A percentile compares a stretch with the other conserved stretches of the same genome.
phyloP scores from a whole-genome alignment of 1,140 invertebrate genomes.

The Sycophila sp. region DNA sequence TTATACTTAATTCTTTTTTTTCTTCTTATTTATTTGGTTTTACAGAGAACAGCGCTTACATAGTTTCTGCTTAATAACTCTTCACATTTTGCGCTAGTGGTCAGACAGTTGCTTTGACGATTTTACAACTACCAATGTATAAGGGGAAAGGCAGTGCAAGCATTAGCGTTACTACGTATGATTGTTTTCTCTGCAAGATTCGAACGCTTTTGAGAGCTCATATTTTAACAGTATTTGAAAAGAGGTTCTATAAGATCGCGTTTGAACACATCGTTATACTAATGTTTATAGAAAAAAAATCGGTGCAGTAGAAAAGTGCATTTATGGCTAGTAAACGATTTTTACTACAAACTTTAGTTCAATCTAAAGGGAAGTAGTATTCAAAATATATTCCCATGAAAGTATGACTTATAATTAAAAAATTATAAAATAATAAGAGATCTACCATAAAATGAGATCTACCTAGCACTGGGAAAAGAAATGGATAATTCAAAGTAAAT shows the following conservation, averaged over 20 bases:
- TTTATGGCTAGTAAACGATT: background rate
- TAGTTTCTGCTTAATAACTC: constrained; percentile 17
- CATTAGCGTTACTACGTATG: constrained; percentile 38
- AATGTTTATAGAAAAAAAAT: constrained; percentile 19
- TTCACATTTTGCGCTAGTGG: constrained; percentile 34
- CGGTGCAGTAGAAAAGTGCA: constrained; percentile 1
- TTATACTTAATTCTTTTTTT: background rate
- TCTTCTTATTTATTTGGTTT: constrained; percentile 27
- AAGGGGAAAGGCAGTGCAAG: constrained; percentile 53
- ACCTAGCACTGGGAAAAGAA: too few species aligned
- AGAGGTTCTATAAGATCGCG: background rate
- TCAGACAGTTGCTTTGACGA: constrained; percentile 42
- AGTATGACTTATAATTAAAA: too few species aligned
- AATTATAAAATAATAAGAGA: too few species aligned
- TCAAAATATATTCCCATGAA: background rate
- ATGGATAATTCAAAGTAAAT: background rate
- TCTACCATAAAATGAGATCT: too few species aligned
- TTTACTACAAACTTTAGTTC: background rate
- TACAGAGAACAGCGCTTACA: constrained; percentile 32
- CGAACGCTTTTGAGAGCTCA: constrained; percentile 13
- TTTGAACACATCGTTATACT: constrained; percentile 4
- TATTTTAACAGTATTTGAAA: constrained; percentile 5
- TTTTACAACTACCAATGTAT: constrained; percentile 15
- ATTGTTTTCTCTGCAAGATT: constrained; percentile 25
- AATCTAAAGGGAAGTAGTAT: too few species aligned